These are phyloP conservation scores for Chrysomallon squamiferum DNA, from an alignment of 1,140 invertebrate species.

Conservation along the genomic window DNA sequence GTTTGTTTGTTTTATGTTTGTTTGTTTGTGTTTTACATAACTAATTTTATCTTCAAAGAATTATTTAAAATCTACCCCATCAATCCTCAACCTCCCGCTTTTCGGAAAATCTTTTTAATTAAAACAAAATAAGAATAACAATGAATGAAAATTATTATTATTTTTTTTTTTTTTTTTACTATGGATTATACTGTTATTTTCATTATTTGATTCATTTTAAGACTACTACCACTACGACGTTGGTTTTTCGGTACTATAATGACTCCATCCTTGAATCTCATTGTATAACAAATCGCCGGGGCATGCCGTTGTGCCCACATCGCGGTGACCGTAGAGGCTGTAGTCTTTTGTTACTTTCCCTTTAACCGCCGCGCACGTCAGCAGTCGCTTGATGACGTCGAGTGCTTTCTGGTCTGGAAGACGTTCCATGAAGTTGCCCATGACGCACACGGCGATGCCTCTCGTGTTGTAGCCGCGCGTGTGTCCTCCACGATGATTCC, in stretches of 20 bases:
- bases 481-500: constrained; percentile 31
- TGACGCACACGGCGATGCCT: constrained; percentile 74
- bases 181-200: too few relatives aligned
- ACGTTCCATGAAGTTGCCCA: constrained; percentile 65
- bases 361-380: constrained; percentile 30
- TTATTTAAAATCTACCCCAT: too few relatives aligned
- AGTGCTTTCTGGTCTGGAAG: constrained; percentile 33
- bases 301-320: constrained; percentile 33
- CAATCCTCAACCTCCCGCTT: too few relatives aligned
- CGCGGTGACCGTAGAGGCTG: constrained; percentile 38
- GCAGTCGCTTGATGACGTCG: constrained; percentile 29
- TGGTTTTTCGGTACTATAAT: constrained; percentile 35
- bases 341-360: constrained; percentile 33
- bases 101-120: too few relatives aligned
- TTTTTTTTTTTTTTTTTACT: too few relatives aligned
- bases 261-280: constrained; percentile 67
- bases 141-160: too few relatives aligned
- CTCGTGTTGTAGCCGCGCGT: constrained; percentile 25
- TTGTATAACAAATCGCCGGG: constrained; percentile 62
- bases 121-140: too few relatives aligned
- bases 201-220: too few relatives aligned
- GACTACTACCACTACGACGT: too few relatives aligned
- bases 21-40: too few relatives aligned
- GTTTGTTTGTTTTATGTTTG: too few relatives aligned
- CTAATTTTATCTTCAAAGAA: too few relatives aligned